Evolutionary conservation across 1,140 invertebrate genomes (phyloP).

Genomic region (Trypoxylus dichotomus): DNA sequence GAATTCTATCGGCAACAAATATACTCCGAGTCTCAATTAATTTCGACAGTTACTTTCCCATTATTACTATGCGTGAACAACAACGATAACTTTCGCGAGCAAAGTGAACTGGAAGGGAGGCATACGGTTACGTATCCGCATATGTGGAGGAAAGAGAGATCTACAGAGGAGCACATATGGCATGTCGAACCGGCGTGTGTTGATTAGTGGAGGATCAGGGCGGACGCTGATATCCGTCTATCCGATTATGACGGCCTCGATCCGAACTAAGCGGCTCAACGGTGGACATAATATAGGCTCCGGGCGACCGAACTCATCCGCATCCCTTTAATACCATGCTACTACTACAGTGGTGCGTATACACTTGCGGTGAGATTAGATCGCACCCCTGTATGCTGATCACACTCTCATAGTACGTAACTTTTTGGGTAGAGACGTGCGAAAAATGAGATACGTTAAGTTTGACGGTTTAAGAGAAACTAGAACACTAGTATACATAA

Average conservation of each 20-base stretch:
- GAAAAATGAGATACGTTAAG: background rate
- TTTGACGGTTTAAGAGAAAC: background rate
- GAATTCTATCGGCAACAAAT: slow-evolving; percentile 13
- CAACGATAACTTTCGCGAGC: slow-evolving; percentile 13
- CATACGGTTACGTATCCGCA: background rate
- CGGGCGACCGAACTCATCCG: slow-evolving; percentile 29
- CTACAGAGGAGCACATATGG: slow-evolving; percentile 33
- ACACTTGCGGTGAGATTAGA: slow-evolving; percentile 31
- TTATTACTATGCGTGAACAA: slow-evolving; percentile 26
- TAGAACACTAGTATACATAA: background rate
- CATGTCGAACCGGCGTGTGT: slow-evolving; percentile 30
- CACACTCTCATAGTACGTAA: slow-evolving; percentile 11
- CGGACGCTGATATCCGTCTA: slow-evolving; percentile 34
- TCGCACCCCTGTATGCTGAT: slow-evolving; percentile 31
- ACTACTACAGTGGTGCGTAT: slow-evolving; percentile 24
- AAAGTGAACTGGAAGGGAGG: slow-evolving; percentile 1
- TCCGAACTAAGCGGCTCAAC: slow-evolving; percentile 39
- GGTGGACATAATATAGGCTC: slow-evolving; percentile 35
- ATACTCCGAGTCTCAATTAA: slow-evolving; percentile 24
- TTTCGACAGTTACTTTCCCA: slow-evolving; percentile 1
- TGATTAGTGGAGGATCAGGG: slow-evolving; percentile 36
- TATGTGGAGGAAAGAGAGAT: slow-evolving; percentile 4
- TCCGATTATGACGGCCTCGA: slow-evolving; percentile 37
- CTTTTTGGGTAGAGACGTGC: background rate
- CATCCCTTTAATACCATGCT: slow-evolving; percentile 28